Base-by-base conservation (phyloP, 2,888 invertebrate species). In the Eupithecia pulchellata region DNA sequence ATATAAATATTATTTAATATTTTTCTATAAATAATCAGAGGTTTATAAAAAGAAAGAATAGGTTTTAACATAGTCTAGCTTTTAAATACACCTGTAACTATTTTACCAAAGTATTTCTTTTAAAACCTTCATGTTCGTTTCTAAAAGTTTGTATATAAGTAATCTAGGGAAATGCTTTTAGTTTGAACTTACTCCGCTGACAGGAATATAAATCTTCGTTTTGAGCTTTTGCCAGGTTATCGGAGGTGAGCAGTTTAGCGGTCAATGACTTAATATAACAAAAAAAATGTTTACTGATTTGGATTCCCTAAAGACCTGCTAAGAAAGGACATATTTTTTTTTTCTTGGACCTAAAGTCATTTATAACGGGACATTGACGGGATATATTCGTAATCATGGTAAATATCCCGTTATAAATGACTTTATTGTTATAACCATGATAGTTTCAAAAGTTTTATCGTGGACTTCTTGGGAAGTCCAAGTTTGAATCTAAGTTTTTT, bases 161-260 rank as follows among this genome's bases (percentile, higher is more conserved):
- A 29, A 29, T 52, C 52, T 32, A 27, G 42, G 3, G 14, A 60
- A 65, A 69, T 14, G 60, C 52, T 69, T 66, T 71, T 62, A 64
- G 69, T 75, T 74, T 73, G 57, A 39, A 69, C 66, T 66, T 66
- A 63, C 64, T 64, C 69, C 62, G 55, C 62, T 65, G 20, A 62
- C 69, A 77, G 76, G 69, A 76, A 77, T 74, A 77, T 68, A 47
- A 75, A 73, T 76, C 69, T 69, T 75, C 64, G 27, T 73, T 75
- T 84, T 85, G 85, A 84, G 81, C 77, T 65, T 74, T 72, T 82
- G 86, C 86, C 85, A 86, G 42, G 9, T 42, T n/a, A 78, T 20
- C 14, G 8, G 17, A 29, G n/a, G 29, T 29, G n/a, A 47, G 9
- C 20, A 1, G 76, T 77, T 75, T 66, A 66, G 3, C 52, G 20